Conservation (phyloP, 2,888 invertebrate species). For the Rotaria macrura region DNA sequence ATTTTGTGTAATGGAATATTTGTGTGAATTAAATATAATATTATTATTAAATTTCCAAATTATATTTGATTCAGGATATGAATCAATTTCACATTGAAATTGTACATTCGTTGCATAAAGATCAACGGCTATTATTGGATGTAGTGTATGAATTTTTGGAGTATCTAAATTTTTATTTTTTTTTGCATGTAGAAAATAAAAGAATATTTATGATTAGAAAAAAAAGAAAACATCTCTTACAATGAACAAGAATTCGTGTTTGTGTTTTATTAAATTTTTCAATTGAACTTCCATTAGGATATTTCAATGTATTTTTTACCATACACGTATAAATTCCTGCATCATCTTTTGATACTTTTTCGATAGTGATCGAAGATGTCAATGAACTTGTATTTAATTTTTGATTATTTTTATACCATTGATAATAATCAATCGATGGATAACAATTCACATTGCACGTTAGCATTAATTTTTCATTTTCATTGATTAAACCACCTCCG, state of each 20-base stretch:
- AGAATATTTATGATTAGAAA: too few species aligned
- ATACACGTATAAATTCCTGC: not conserved
- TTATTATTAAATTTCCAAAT: not conserved
- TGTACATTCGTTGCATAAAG: not conserved
- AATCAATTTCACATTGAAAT: slow-evolving; percentile 5
- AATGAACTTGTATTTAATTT: not conserved
- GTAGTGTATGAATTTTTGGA: not conserved
- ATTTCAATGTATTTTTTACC: not conserved
- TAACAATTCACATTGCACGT: not conserved
- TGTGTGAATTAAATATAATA: not conserved
- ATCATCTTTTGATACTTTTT: not conserved
- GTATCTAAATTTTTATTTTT: not conserved
- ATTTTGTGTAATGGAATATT: not conserved
- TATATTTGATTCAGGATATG: not conserved
- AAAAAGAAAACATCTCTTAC: not conserved
- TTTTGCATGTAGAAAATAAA: not conserved
- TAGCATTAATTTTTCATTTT: not conserved
- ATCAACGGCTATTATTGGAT: not conserved
- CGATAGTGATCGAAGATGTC: not conserved
- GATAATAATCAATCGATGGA: not conserved
- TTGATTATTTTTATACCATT: slow-evolving; percentile 17
- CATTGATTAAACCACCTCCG: not conserved
- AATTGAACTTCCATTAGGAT: not conserved
- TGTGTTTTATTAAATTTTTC: not conserved
- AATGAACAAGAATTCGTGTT: not conserved